Conservation (phyloP, 2,888 invertebrate genomes). For the Conomelus anceps region DNA sequence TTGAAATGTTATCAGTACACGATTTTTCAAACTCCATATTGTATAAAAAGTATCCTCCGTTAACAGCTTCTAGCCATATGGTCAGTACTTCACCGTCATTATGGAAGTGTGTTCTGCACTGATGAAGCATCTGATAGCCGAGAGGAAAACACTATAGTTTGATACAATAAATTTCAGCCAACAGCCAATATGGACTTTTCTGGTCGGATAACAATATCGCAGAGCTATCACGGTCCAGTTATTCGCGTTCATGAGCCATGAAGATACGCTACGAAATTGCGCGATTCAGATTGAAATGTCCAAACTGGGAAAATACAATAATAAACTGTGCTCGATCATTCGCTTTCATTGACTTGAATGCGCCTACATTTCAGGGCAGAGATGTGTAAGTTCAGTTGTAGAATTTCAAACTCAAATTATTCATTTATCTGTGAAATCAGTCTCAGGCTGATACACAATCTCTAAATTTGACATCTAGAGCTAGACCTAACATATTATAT, state of each 20-base stretch:
- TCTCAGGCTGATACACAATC: not conserved
- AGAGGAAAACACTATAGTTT: not conserved
- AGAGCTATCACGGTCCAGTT: not conserved
- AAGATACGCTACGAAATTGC: not conserved
- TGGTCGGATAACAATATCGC: not conserved
- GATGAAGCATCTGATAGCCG: not conserved
- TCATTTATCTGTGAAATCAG: not conserved
- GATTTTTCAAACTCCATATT: not conserved
- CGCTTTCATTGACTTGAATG: not conserved
- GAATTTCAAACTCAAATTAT: not conserved
- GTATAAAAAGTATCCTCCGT: not conserved
- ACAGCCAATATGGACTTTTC: not conserved
- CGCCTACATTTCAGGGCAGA: not conserved
- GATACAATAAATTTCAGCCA: not conserved
- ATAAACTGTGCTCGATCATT: not conserved
- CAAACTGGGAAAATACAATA: not conserved
- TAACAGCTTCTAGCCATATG: not conserved
- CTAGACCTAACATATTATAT: not conserved
- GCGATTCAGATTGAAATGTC: not conserved
- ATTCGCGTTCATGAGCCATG: not conserved
- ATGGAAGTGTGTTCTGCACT: not conserved
- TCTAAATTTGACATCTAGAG: not conserved
- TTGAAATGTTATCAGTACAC: not conserved
- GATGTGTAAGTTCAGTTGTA: not conserved
- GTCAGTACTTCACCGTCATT: not conserved